Evolutionary conservation across 2,888 invertebrate species (phyloP), one percentile per base, ranked within the genome.

Genomic region (Chrysopilus asiliformis): DNA sequence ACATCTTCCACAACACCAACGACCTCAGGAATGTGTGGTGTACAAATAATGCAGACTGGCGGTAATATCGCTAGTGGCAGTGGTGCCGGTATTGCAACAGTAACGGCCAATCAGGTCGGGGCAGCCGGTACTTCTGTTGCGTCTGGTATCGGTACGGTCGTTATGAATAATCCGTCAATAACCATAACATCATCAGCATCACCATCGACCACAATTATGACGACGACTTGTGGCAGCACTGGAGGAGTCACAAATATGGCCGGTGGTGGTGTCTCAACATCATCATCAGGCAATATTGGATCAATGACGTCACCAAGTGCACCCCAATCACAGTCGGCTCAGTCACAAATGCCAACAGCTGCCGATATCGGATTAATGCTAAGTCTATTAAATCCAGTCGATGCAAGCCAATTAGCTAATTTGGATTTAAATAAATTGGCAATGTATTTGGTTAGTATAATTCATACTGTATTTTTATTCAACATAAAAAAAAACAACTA

Each of bases 351-450:
- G 55, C 60, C 64, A 49, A 56, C 62, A 24, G 61, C 63, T 36
- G 64, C 64, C 44, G 64, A 64, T 51, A 62, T 64, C 38, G 57
- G 57, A 45, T 50, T 64, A 42, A 62, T 64, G 61, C 53, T 64
- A 37, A 62, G 58, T 49, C 54, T 63, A 25, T 53, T 64, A 43
- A 63, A 62, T 55, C 60, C 63, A 38, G 57, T 57, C 46, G 64
- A 64, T 49, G 68, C 68, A 52, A 68, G 64, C 46, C 74, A 74
- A 55, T 68, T 76, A 60, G 76, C 75, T 56, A 76, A 74, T 61
- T 77, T 77, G 77, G 79, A 79, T 58, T 67, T 78, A 51, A 78
- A 78, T 58, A 77, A 78, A 60, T 68, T 79, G 57, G 73, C 79
- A 52, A 74, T 78, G 68, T 78, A 78, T 60, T 66, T 79, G 74